Evolutionary conservation across 2,797 vertebrate genomes (phyloP).

Genomic region (Lagodon rhomboides): DNA sequence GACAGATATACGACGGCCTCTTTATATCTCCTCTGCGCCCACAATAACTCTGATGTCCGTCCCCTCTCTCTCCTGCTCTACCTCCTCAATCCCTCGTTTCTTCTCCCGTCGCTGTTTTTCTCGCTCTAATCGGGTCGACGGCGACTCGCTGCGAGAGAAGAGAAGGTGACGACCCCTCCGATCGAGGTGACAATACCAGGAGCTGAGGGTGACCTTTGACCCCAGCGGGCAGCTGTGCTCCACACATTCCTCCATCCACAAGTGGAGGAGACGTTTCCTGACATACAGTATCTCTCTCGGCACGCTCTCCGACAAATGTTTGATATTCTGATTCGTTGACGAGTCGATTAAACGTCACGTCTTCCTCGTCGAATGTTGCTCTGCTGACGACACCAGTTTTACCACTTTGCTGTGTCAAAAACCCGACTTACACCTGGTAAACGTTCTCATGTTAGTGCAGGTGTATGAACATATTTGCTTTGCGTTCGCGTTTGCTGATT

Average conservation of each 20-base stretch:
- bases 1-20: slow-evolving; percentile 58
- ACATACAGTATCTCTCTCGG: background rate
- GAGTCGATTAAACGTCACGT: no score
- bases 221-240: slow-evolving; percentile 30
- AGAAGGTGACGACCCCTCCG: background rate
- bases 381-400: no score
- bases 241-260: background rate
- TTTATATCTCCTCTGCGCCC: slow-evolving; percentile 43
- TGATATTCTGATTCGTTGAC: no score
- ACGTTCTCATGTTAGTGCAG: no score
- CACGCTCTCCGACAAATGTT: no score
- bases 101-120: background rate
- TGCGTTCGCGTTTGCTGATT: no score
- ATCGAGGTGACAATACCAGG: slow-evolving; percentile 30
- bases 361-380: no score
- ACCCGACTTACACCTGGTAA: no score
- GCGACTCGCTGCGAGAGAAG: no score
- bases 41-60: slow-evolving; percentile 29
- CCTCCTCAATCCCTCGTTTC: background rate
- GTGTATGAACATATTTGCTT: no score
- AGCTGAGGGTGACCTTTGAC: slow-evolving; percentile 47
- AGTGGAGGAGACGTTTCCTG: background rate
- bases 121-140: background rate
- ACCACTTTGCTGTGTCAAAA: no score
- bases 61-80: slow-evolving; percentile 2